phyloP scores from a whole-genome alignment of 2,797 vertebrate genomes.

The Aldrovandia affinis region DNA sequence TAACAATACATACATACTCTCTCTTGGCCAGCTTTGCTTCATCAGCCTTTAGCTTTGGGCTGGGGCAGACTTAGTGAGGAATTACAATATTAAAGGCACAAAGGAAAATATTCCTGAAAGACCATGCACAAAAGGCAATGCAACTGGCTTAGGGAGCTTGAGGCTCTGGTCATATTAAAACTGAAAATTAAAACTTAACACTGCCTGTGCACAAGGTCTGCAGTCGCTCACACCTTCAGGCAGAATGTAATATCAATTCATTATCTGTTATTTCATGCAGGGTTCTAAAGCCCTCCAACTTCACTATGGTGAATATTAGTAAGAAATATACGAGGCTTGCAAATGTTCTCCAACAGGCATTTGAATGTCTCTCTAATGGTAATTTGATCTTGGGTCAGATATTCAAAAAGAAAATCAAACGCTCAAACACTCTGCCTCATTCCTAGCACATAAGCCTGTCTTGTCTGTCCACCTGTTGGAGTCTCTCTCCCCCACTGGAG shows the following conservation, averaged over 20 bases:
- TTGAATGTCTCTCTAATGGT: neutral
- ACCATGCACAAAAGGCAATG: neutral
- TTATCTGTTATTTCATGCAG: neutral
- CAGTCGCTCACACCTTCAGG: neutral
- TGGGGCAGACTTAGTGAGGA: neutral
- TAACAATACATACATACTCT: too few species aligned
- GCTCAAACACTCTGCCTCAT: too few species aligned
- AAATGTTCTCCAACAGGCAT: neutral
- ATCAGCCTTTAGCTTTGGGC: neutral
- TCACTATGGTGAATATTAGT: too few species aligned
- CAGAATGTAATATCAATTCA: neutral
- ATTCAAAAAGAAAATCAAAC: neutral
- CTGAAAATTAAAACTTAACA: neutral
- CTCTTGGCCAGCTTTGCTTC: neutral
- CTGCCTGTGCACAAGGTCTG: too few species aligned
- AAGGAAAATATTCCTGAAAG: neutral
- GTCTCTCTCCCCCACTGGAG: neutral
- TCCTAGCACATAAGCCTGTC: neutral
- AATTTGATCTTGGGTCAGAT: neutral
- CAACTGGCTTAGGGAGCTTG: neutral
- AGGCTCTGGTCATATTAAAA: neutral
- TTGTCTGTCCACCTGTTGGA: neutral
- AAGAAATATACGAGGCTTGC: too few species aligned
- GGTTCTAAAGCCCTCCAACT: too few species aligned
- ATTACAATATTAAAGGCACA: neutral